Evolutionary conservation across 2,113 vertebrate species (phyloP), one percentile per base, ranked within the genome.

Genomic region (Vimba vimba): DNA sequence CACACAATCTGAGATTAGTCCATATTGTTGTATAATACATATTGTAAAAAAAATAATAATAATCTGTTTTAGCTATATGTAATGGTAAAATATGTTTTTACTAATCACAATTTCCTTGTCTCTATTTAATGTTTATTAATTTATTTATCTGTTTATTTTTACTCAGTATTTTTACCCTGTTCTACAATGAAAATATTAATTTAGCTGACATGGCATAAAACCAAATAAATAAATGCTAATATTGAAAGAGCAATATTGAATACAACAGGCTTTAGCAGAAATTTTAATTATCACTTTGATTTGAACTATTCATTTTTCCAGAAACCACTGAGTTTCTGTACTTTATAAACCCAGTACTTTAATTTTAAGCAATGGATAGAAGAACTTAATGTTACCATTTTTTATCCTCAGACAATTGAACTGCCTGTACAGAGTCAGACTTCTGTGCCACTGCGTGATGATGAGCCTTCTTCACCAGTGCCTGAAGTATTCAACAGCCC

Each of bases 351-450:
- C 6, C 5, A 64, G 25, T n/a, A n/a, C 52, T 60, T 59, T 17
- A 36, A 78, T 79, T 79, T 78, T 55, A 17, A 25, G n/a, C 1
- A 17, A 27, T 12, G 6, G 9, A 47, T 25, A 4, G 12, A 47
- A 52, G 27, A 73, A 47, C 50, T 11, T 36, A 66, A 81, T 66
- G 9, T 21, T 30, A 13, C 25, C 13, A 30, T 68, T 83, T 83
- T 6, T 82, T 39, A 69, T 86, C 7, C 39, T 64, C 43, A 89
- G 88, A 21, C 25, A 43, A 59, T 47, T 25, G 78, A 86, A 55
- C 47, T 33, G 1, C 4, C 78, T 11, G 39, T 33, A 52, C 57
- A 62, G 23, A 36, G 30, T 59, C 30, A 82, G 60, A 77, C 4
- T 6, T 89, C 69, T 47, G 68, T 17, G 6, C 27, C 76, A 50